A percentile compares a stretch with the other conserved stretches of the same genome.
Evolutionary conservation across 2,113 vertebrate genomes (phyloP).

Genomic region (Lonchura striata): DNA sequence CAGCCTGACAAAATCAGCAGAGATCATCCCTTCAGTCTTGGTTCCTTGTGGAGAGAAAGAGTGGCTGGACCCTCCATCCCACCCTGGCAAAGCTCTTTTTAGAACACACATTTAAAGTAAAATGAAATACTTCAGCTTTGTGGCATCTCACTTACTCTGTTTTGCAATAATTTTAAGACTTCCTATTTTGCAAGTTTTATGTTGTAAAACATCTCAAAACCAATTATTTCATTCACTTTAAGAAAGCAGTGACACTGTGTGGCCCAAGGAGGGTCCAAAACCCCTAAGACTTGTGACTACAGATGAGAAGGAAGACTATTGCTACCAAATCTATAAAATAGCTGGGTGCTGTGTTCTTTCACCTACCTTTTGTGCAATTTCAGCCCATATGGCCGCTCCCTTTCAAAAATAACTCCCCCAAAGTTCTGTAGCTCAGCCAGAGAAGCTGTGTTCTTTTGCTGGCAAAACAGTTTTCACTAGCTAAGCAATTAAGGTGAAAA

Average conservation of each 20-base stretch:
- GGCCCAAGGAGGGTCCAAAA: neutral
- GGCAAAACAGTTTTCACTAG: neutral
- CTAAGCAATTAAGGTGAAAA: neutral
- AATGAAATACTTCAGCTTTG: neutral
- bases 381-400: neutral
- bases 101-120: neutral
- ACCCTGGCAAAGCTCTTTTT: neutral
- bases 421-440: neutral
- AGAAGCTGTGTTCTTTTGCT: neutral
- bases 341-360: neutral
- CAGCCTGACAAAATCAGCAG: neutral
- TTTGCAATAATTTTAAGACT: neutral
- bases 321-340: neutral
- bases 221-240: neutral
- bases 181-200: conserved; percentile 4
- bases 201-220: neutral
- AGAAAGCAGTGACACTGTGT: neutral
- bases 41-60: neutral
- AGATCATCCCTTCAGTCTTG: neutral
- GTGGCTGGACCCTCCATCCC: neutral
- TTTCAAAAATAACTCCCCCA: neutral
- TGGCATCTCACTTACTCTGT: neutral
- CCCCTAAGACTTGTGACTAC: neutral
- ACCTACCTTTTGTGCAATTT: neutral
- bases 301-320: neutral